Conservation (phyloP, 1,140 invertebrate species). For the Gerris buenoi region DNA sequence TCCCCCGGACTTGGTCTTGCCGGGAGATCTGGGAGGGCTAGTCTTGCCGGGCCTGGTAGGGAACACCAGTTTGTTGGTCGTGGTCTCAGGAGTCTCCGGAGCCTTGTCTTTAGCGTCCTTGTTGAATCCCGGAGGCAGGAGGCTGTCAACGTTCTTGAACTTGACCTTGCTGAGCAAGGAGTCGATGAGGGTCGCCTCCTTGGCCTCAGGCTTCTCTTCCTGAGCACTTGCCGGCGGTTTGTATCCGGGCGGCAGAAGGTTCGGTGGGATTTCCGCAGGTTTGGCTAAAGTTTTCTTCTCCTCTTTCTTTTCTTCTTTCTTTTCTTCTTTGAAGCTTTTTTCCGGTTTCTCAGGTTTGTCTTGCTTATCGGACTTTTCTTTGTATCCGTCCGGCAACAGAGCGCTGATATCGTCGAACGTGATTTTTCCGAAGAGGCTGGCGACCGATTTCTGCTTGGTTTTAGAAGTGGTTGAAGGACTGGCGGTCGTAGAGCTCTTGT, state of each 20-base stretch:
- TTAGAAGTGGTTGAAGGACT: slow-evolving; percentile 20
- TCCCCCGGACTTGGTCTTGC: slow-evolving; percentile 35
- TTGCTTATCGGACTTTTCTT: slow-evolving; percentile 12
- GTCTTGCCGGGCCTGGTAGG: slow-evolving; percentile 58
- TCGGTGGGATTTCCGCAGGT: slow-evolving; percentile 17
- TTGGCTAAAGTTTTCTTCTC: not conserved
- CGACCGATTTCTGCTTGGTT: slow-evolving; percentile 16
- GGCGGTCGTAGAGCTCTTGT: slow-evolving; percentile 34
- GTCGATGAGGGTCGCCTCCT: slow-evolving; percentile 12
- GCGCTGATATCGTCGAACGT: slow-evolving; percentile 27
- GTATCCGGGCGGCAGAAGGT: slow-evolving; percentile 25
- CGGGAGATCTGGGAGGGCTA: slow-evolving; percentile 35
- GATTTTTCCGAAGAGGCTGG: slow-evolving; percentile 23
- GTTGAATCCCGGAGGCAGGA: slow-evolving; percentile 46
- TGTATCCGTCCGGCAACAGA: slow-evolving; percentile 29
- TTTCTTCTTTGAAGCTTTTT: slow-evolving; percentile 8
- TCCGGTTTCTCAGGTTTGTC: slow-evolving; percentile 11
- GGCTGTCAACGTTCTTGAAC: slow-evolving; percentile 36
- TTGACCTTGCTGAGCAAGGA: slow-evolving; percentile 32
- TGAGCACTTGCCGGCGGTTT: slow-evolving; percentile 16
- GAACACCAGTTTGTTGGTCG: slow-evolving; percentile 51
- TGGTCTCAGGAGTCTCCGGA: slow-evolving; percentile 26
- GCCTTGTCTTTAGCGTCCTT: slow-evolving; percentile 11
- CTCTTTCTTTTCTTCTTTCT: slow-evolving; percentile 8
- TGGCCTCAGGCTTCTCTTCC: slow-evolving; percentile 4